Base-by-base conservation (phyloP, 2,888 invertebrate species). In the Sipunculus nudus region DNA sequence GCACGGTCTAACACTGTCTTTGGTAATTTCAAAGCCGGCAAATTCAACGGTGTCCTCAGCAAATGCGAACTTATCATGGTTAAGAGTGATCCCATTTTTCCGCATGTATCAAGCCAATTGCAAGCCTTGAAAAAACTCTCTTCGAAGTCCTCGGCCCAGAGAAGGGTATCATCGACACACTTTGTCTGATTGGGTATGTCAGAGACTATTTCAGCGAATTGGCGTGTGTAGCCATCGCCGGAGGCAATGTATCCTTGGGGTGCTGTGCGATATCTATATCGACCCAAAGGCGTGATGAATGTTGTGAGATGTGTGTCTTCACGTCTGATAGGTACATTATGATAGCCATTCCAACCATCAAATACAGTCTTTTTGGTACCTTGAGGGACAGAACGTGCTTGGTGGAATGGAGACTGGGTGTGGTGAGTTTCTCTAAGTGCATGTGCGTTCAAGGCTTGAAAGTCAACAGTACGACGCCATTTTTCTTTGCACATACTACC, bases 101-200 rank as follows among this genome's bases (percentile, higher is more conserved):
- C 54, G 31, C 54, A 54, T 4, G 23, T 54, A 19, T 73, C 67
- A 1, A 69, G 65, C 68, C 67, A 73, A n/a, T 60, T 19, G 28
- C 21, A 43, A 38, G 72, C 61, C 46, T 67, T 71, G 39, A 49
- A 57, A 47, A 68, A 72, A 55, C 61, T 67, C 25, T 68, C 66
- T 32, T 67, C 58, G 3, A 72, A 40, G n/a, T 49, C 25, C 39
- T 67, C 52, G 0, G 61, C 40, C 70, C 68, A 72, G 3, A 72
- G 48, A 1, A 71, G 63, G 40, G 61, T 53, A 40, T 67, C 66
- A 31, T 73, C 71, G 5, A 71, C 46, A 38, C 73, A 71, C 40
- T 74, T 75, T 13, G 70, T 74, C 29, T 74, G 72, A 40, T 70
- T 55, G 1, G 71, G 71, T 13, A 73, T 63, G 43, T 72, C 63